A percentile compares a stretch with the other conserved stretches of the same genome.
phyloP scores from a whole-genome alignment of 92 coral and sea anemone species.

The Diadumene lineata region DNA sequence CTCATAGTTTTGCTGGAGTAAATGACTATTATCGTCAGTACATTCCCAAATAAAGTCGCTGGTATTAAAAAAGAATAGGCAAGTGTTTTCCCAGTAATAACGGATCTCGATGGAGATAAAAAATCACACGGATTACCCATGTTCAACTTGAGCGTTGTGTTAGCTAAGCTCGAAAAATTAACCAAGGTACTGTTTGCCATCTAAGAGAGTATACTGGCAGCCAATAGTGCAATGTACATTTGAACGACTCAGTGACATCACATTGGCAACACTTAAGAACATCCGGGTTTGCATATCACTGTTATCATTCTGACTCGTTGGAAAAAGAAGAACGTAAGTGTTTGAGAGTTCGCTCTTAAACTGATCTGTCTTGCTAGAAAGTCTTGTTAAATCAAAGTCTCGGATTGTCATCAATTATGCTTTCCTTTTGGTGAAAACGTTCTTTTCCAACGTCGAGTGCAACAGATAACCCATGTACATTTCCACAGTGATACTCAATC shows the following conservation, averaged over 20 bases:
- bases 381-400: too few relatives aligned
- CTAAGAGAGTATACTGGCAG: not conserved
- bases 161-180: not conserved
- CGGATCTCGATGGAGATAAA: constrained; percentile 8
- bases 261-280: not conserved
- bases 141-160: not conserved
- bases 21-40: constrained; percentile 11
- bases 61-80: constrained; percentile 17
- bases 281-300: not conserved
- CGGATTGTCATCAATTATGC: too few relatives aligned
- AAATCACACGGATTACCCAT: not conserved
- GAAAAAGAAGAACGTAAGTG: not conserved
- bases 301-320: not conserved
- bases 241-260: not conserved
- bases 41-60: constrained; percentile 8
- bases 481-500: too few relatives aligned
- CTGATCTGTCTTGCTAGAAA: too few relatives aligned
- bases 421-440: too few relatives aligned
- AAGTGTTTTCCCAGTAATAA: not conserved
- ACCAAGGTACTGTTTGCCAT: not conserved
- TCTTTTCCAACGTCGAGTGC: too few relatives aligned
- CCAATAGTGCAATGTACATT: not conserved
- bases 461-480: too few relatives aligned
- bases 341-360: not conserved
- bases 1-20: constrained; percentile 11